Evolutionary conservation across 2,888 invertebrate genomes (phyloP).

Genomic region (Serrognathus titanus): DNA sequence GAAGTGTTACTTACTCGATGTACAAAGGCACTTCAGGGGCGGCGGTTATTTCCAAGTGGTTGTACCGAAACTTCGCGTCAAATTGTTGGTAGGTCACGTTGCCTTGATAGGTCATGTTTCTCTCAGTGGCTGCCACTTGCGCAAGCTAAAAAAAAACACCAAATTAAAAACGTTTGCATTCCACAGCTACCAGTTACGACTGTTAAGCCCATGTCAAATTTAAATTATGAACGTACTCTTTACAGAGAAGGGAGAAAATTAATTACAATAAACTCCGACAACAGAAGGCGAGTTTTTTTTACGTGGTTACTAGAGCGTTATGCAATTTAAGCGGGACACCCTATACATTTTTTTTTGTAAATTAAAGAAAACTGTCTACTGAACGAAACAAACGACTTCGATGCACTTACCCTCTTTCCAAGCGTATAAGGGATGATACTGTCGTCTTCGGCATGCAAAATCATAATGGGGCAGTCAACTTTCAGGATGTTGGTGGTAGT

Average conservation of each 20-base stretch:
- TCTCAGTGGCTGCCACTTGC: constrained; percentile 27
- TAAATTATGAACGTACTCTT: not conserved
- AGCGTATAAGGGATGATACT: constrained; percentile 35
- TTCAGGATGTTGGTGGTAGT: constrained; percentile 34
- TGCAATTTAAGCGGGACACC: too few species aligned
- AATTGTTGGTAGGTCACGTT: constrained; percentile 32
- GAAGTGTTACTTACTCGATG: constrained; percentile 33
- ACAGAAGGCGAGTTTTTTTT: too few species aligned
- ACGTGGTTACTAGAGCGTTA: too few species aligned
- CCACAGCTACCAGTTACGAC: not conserved
- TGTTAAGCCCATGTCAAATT: not conserved
- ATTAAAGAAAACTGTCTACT: not conserved
- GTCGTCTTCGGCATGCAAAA: constrained; percentile 42
- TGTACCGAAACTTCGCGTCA: constrained; percentile 28
- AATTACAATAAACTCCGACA: too few species aligned
- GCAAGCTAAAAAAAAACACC: constrained; percentile 29
- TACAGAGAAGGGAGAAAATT: too few species aligned
- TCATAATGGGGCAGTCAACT: constrained; percentile 42
- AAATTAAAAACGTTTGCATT: not conserved
- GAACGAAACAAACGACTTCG: not conserved
- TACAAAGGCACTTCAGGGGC: constrained; percentile 35
- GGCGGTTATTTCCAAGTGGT: constrained; percentile 34
- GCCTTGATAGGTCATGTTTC: constrained; percentile 30
- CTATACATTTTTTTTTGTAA: not conserved
- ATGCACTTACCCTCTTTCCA: constrained; percentile 33